phyloP scores from a whole-genome alignment of 2,797 vertebrate genomes.

The Melanotaenia boesemani region DNA sequence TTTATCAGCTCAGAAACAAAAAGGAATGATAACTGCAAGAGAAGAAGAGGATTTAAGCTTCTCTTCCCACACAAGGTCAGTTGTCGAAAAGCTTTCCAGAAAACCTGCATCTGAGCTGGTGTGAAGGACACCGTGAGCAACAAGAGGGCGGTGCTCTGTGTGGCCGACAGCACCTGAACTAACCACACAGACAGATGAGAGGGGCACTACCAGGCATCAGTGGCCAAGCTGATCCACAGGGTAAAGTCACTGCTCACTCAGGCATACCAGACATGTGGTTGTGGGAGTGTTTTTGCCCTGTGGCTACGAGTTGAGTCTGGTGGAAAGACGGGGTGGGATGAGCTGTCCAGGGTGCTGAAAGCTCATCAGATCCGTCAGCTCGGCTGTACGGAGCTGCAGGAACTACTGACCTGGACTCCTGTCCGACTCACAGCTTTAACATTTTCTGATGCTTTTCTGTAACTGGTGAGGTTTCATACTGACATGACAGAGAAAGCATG shows the following conservation, averaged over 20 bases:
- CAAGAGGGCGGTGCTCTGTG: background rate
- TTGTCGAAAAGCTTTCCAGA: slow-evolving; percentile 13
- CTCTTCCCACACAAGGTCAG: slow-evolving; percentile 15
- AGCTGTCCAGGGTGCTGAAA: slow-evolving; percentile 74
- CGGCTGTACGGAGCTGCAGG: slow-evolving; percentile 28
- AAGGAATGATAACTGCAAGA: background rate
- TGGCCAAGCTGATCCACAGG: slow-evolving; percentile 47
- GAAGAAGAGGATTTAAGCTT: slow-evolving; percentile 14
- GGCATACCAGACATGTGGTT: slow-evolving; percentile 50
- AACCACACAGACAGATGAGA: slow-evolving; percentile 22
- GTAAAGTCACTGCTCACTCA: slow-evolving; percentile 54
- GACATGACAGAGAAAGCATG: background rate
- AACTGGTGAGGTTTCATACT: background rate
- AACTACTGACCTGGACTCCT: slow-evolving; percentile 13
- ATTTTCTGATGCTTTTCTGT: background rate
- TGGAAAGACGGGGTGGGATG: slow-evolving; percentile 25
- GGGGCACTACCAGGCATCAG: slow-evolving; percentile 32
- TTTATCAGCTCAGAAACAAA: slow-evolving; percentile 16
- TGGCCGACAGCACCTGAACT: slow-evolving; percentile 28
- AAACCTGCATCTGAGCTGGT: slow-evolving; percentile 7
- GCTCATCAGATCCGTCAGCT: slow-evolving; percentile 57
- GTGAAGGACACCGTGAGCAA: slow-evolving; percentile 13
- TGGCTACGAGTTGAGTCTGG: slow-evolving; percentile 30
- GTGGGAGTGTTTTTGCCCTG: slow-evolving; percentile 43
- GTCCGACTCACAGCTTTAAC: background rate